These are phyloP conservation scores for Papilio polytes DNA, from an alignment of 1,140 invertebrate genomes.

Conservation along the genomic window DNA sequence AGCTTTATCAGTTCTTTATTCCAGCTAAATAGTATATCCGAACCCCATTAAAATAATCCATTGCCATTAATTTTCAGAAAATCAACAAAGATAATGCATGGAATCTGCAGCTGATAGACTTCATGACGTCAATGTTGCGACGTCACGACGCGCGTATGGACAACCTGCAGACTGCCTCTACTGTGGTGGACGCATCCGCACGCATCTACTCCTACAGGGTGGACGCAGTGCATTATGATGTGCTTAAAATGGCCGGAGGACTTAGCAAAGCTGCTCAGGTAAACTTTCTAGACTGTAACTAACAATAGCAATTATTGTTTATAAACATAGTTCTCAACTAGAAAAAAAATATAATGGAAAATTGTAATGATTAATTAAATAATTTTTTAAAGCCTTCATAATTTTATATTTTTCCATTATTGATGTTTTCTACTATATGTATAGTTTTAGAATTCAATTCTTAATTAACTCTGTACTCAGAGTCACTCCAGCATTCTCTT, in stretches of 20 bases:
- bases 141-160: constrained; percentile 87
- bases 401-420: no score
- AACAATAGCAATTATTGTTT: not conserved
- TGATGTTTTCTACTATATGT: no score
- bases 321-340: no score
- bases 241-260: constrained; percentile 90
- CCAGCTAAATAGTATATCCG: no score
- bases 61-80: constrained; percentile 85
- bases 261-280: constrained; percentile 83
- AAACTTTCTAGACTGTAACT: not conserved
- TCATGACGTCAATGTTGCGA: constrained; percentile 89
- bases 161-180: constrained; percentile 90
- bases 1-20: no score
- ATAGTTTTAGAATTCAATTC: no score
- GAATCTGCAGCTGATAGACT: constrained; percentile 92
- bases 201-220: constrained; percentile 93
- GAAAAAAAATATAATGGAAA: no score
- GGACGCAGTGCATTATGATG: constrained; percentile 90
- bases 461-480: no score
- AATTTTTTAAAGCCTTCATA: no score
- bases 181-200: constrained; percentile 91
- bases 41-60: no score
- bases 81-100: constrained; percentile 94
- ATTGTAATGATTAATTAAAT: no score
- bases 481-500: no score